Evolutionary conservation across 2,113 vertebrate genomes (phyloP).

Genomic region (Dunckerocampus dactyliophorus): DNA sequence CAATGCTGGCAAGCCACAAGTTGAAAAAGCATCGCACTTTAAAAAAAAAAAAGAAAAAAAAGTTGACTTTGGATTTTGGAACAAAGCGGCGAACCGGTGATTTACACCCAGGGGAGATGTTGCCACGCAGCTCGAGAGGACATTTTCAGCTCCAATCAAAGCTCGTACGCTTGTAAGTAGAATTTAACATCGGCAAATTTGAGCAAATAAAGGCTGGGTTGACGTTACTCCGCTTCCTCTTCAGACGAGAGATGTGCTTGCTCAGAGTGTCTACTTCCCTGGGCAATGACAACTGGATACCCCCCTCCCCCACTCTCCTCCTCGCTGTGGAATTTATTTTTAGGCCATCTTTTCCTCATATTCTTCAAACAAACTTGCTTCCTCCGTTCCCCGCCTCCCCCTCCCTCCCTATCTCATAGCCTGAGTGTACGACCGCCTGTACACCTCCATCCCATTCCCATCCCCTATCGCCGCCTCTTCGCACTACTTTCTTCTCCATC

Average conservation of each 20-base stretch:
- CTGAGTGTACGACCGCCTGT: conserved; percentile 14
- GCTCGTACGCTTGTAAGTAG: too few species aligned
- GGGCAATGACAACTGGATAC: conserved; percentile 37
- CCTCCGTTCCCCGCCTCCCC: not conserved
- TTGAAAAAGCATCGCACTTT: too few species aligned
- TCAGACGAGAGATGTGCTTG: conserved; percentile 25
- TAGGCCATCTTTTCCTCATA: conserved; percentile 24
- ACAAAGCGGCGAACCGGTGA: too few species aligned
- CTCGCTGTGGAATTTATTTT: conserved; percentile 29
- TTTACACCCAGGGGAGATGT: too few species aligned
- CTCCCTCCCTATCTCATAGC: conserved; percentile 20
- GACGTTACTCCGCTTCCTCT: not conserved
- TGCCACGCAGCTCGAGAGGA: too few species aligned
- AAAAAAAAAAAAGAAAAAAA: too few species aligned
- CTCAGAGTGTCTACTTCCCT: conserved; percentile 51
- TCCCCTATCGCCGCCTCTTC: conserved; percentile 62
- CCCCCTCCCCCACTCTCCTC: not conserved
- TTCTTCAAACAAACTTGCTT: conserved; percentile 10
- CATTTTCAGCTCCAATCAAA: too few species aligned
- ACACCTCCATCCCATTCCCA: conserved; percentile 24
- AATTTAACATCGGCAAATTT: too few species aligned
- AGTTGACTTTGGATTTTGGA: too few species aligned
- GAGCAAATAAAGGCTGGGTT: too few species aligned
- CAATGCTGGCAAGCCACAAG: too few species aligned
- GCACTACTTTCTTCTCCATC: conserved; percentile 62